Conservation (phyloP, 2,113 vertebrate genomes). For the Rattus norvegicus region DNA sequence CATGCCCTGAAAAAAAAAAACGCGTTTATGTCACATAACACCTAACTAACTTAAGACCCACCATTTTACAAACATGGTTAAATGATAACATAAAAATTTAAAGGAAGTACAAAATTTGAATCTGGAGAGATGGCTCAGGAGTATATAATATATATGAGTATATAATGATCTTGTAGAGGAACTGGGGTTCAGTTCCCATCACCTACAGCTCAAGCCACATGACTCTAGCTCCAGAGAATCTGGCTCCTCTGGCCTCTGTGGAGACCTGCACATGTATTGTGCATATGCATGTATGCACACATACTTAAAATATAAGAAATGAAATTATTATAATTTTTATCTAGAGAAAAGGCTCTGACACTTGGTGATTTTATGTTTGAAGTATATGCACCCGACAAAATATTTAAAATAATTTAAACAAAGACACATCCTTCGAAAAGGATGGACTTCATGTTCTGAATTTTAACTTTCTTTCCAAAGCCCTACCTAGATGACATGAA, state of each 20-base stretch:
- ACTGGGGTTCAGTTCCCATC: too few species aligned
- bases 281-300: background rate
- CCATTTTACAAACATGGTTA: background rate
- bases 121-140: background rate
- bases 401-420: background rate
- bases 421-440: background rate
- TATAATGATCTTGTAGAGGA: background rate
- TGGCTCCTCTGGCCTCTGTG: background rate
- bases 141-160: too few species aligned
- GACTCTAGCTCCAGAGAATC: background rate
- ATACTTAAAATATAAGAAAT: background rate
- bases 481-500: background rate
- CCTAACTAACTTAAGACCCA: background rate
- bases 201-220: background rate
- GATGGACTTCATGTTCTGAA: background rate
- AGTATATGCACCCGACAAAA: background rate
- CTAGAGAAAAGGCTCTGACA: background rate
- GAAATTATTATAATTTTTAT: background rate
- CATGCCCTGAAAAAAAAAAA: background rate
- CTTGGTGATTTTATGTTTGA: background rate
- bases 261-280: background rate
- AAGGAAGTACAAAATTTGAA: background rate
- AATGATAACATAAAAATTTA: background rate
- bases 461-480: background rate
- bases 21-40: conserved; percentile 5